These are phyloP conservation scores for Listrodromus nycthemerus DNA, from an alignment of 2,888 invertebrate genomes.

Conservation along the genomic window DNA sequence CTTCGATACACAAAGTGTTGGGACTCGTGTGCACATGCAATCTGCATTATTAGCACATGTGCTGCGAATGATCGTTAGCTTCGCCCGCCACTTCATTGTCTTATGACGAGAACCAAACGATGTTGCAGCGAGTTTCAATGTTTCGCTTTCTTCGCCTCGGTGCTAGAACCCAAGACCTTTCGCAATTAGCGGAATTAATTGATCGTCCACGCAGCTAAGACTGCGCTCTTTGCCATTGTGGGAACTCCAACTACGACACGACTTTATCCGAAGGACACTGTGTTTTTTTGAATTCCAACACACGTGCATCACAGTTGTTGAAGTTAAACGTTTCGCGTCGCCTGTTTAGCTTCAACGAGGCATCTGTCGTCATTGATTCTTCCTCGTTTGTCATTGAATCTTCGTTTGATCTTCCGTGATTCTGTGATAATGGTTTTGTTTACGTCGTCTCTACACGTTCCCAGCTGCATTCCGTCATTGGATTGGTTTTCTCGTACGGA, in stretches of 20 bases:
- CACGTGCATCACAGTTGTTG: not conserved
- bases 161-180: constrained; percentile 20
- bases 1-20: not conserved
- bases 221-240: not conserved
- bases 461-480: not conserved
- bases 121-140: not conserved
- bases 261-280: not conserved
- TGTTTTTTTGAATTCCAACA: not conserved
- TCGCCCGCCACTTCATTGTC: not conserved
- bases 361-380: no score
- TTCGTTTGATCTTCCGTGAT: not conserved
- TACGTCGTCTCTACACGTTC: not conserved
- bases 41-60: not conserved
- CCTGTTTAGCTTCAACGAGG: no score
- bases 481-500: constrained; percentile 6
- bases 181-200: constrained; percentile 74
- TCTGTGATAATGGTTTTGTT: not conserved
- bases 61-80: not conserved
- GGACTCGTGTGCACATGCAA: not conserved
- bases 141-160: constrained; percentile 7
- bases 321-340: not conserved
- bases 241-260: not conserved
- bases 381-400: no score
- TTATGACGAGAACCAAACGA: constrained; percentile 19
- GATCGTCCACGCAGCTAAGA: constrained; percentile 53